phyloP scores from a whole-genome alignment of 2,888 invertebrate species.

The Drosophila recens region DNA sequence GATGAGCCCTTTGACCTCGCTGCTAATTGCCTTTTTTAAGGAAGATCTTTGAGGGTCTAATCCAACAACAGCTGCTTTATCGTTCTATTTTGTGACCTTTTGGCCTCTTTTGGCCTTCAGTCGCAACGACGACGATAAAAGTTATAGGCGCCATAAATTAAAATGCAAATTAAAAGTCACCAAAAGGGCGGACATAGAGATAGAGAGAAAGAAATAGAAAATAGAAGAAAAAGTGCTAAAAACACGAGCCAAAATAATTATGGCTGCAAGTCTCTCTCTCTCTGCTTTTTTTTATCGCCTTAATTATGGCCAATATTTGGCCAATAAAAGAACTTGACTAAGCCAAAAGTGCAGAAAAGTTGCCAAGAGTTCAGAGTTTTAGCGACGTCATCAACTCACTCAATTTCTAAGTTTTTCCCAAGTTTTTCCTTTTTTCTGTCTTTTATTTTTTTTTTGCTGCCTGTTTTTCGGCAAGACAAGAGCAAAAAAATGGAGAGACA shows the following conservation, averaged over 20 bases:
- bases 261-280: conserved; percentile 19
- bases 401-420: conserved; percentile 37
- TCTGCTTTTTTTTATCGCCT: conserved; percentile 53
- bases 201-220: background rate
- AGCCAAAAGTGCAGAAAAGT: conserved; percentile 42
- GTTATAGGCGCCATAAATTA: conserved; percentile 75
- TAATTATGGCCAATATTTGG: conserved; percentile 75
- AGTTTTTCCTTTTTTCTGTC: conserved; percentile 1
- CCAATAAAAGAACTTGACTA: conserved; percentile 66
- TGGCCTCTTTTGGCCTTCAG: conserved; percentile 54
- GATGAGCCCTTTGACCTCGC: conserved; percentile 53
- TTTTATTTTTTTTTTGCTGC: background rate
- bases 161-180: conserved; percentile 74
- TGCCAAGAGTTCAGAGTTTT: conserved; percentile 21
- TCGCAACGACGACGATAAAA: conserved; percentile 60
- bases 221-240: background rate
- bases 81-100: conserved; percentile 56
- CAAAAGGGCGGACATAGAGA: conserved; percentile 13
- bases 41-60: conserved; percentile 24
- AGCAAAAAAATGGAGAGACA: conserved; percentile 21
- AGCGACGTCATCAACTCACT: conserved; percentile 38
- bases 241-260: conserved; percentile 54
- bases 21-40: conserved; percentile 45
- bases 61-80: conserved; percentile 60
- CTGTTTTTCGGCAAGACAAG: conserved; percentile 18